Base-by-base conservation (phyloP, 2,888 invertebrate species). In the Salticus scenicus region DNA sequence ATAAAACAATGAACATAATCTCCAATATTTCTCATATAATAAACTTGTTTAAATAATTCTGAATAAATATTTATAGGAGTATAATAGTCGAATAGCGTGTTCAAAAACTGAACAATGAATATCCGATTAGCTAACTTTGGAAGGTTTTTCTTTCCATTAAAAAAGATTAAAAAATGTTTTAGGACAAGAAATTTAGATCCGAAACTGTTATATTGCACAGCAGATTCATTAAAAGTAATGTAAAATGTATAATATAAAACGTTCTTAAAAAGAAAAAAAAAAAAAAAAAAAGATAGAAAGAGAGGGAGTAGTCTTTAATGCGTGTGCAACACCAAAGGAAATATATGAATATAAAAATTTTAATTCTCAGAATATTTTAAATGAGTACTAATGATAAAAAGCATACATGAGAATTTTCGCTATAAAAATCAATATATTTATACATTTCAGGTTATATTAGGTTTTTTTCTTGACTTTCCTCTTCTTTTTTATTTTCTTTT, bases 301-400 rank as follows among this genome's bases (percentile, higher is more conserved):
- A n/a, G n/a, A n/a, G n/a, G n/a, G n/a, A n/a, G n/a, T n/a, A n/a
- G n/a, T 74, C 74, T 81, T 31, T 42, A 81, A 82, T 75, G 81
- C 81, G 81, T 82, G 81, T 75, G n/a, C n/a, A 74, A 28, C 75
- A 82, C 75, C 81, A 75, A 37, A 82, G 70, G 47, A 75, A 82
- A 82, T 82, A 82, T 75, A 82, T 82, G 81, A 82, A 82, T 82
- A 82, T 75, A 74, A 82, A 74, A 81, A 82, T 82, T 82, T 82
- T 82, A 82, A 82, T 82, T 75, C 75, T 51, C 67, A 51, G 70
- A n/a, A 75, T 64, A 82, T 75, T 82, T 82, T 75, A 82, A 82
- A 82, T 82, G 37, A 82, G 81, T 82, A 82, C 75, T 82, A 82
- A 82, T 64, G 81, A 82, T 82, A 69, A 17, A 30, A 30, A 63